Percentiles rank a stretch among this genome's conserved stretches.
Conservation (phyloP, 2,888 invertebrate genomes). For the Amorpha juglandis region DNA sequence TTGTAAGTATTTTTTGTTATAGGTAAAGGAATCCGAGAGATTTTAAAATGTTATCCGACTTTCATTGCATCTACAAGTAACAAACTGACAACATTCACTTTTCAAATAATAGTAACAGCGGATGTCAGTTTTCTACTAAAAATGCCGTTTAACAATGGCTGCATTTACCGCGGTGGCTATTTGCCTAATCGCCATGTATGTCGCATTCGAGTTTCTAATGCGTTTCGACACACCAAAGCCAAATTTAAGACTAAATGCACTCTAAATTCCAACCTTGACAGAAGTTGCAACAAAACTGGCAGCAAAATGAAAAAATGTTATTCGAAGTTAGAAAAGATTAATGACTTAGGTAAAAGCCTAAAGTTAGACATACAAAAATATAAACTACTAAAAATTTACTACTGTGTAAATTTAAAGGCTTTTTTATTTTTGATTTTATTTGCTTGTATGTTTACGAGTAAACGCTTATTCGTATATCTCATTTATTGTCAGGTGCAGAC, state of each 20-base stretch:
- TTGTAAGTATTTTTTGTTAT: no score
- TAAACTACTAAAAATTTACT: no score
- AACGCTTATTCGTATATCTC: not conserved
- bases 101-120: slow-evolving; percentile 11
- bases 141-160: slow-evolving; percentile 2
- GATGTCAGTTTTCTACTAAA: slow-evolving; percentile 11
- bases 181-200: slow-evolving; percentile 11
- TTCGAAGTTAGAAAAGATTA: no score
- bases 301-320: not conserved
- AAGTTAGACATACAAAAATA: no score
- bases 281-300: not conserved
- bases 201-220: slow-evolving; percentile 18
- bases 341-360: no score
- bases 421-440: no score
- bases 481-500: not conserved
- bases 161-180: not conserved
- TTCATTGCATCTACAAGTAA: not conserved
- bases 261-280: slow-evolving; percentile 6
- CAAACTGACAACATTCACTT: slow-evolving; percentile 12
- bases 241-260: slow-evolving; percentile 4
- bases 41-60: not conserved
- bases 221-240: slow-evolving; percentile 3
- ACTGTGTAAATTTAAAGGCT: no score
- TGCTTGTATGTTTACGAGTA: no score
- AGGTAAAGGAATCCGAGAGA: no score